A percentile compares a stretch with the other conserved stretches of the same genome.
Conservation (phyloP, 2,888 invertebrate genomes). For the Cantharis rufa region DNA sequence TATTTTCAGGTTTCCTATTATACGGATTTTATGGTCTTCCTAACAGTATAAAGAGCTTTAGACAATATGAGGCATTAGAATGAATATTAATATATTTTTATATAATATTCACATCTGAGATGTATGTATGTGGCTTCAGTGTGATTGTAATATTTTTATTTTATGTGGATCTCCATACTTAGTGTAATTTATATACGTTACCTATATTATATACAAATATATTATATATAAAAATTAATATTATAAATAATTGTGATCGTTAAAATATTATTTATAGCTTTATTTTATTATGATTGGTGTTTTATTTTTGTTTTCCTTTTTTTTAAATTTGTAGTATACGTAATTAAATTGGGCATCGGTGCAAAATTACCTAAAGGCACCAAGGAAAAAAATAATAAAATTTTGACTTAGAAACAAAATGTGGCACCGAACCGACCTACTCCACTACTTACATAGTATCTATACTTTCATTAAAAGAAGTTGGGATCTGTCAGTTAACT, state of each 20-base stretch:
- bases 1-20: slow-evolving; percentile 65
- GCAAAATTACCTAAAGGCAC: background rate
- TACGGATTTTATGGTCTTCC: slow-evolving; percentile 74
- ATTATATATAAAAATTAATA: background rate
- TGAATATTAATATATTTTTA: slow-evolving; percentile 29
- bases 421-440: too few relatives aligned
- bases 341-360: background rate
- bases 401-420: too few relatives aligned
- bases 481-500: too few relatives aligned
- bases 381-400: too few relatives aligned
- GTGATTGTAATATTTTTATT: background rate
- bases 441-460: too few relatives aligned
- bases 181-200: background rate
- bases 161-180: background rate
- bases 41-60: slow-evolving; percentile 50
- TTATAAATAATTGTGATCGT: background rate
- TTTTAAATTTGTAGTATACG: background rate
- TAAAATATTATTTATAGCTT: background rate
- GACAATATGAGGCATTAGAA: slow-evolving; percentile 52
- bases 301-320: background rate
- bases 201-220: background rate
- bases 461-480: too few relatives aligned
- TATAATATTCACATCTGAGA: background rate
- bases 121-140: background rate
- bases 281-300: background rate